Percentiles rank a stretch among this genome's conserved stretches.
These are phyloP conservation scores for Antechinus stuartii DNA, from an alignment of 2,113 vertebrate species.

Conservation along the genomic window DNA sequence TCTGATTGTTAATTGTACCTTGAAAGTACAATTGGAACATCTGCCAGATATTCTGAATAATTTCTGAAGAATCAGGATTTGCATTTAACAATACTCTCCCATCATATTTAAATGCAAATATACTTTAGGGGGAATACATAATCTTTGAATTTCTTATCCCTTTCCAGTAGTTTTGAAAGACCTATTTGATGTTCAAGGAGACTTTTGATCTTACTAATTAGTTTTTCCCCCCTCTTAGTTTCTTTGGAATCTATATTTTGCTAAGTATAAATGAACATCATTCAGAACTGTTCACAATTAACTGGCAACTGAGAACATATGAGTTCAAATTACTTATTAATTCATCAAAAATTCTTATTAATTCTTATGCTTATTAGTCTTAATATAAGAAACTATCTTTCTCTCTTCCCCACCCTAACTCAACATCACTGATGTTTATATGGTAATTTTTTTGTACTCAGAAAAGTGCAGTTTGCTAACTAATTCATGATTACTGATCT, in stretches of 20 bases:
- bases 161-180: slow-evolving; percentile 39
- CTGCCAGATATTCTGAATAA: slow-evolving; percentile 29
- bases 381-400: slow-evolving; percentile 50
- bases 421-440: slow-evolving; percentile 32
- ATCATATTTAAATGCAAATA: slow-evolving; percentile 40
- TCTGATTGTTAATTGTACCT: slow-evolving; percentile 26
- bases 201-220: slow-evolving; percentile 47
- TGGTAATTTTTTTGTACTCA: slow-evolving; percentile 47
- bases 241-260: slow-evolving; percentile 35
- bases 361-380: slow-evolving; percentile 34
- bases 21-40: slow-evolving; percentile 30
- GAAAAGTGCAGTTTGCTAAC: slow-evolving; percentile 49
- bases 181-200: slow-evolving; percentile 48
- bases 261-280: slow-evolving; percentile 39
- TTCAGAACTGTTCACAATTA: background rate
- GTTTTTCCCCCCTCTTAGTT: slow-evolving; percentile 45
- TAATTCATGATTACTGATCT: slow-evolving; percentile 43
- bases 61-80: slow-evolving; percentile 34
- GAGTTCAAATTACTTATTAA: slow-evolving; percentile 52
- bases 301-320: slow-evolving; percentile 47
- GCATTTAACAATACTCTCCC: slow-evolving; percentile 53
- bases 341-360: slow-evolving; percentile 40
- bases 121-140: slow-evolving; percentile 48
- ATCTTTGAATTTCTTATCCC: slow-evolving; percentile 51
- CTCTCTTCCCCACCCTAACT: background rate